Base-by-base conservation (phyloP, 2,113 vertebrate genomes). In the Toxotes jaculatrix region DNA sequence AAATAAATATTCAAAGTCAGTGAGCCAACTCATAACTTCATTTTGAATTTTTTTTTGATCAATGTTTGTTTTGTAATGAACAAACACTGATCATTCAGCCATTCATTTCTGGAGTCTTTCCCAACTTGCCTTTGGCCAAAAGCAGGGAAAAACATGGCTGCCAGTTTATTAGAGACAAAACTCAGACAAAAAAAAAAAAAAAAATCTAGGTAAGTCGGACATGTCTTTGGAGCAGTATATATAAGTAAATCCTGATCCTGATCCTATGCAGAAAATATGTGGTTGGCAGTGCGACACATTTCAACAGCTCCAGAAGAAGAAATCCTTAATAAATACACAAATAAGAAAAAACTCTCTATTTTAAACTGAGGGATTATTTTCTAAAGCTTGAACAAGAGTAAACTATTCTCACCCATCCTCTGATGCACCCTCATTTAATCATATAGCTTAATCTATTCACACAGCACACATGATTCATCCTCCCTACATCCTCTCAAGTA, bases 401-500 rank as follows among this genome's bases (percentile, higher is more conserved):
- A 76, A 45, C 11, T 1, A 13, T 76, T 76, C 60, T 64, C 3
- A 59, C 38, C 53, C 23, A n/a, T 45, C 42, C 5, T 38, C 2
- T 61, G 45, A 72, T 43, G 3, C 0, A 36, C 27, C 34, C 65
- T 57, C 27, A 31, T 79, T 83, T 67, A 82, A 74, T 85, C 75
- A 51, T 2, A 45, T 56, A 36, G 49, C 70, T 11, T 4, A 60
- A 1, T 77, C 34, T 70, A 51, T 79, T 84, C 56, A 36, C 23
- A 11, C 74, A 36, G 0, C 12, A 11, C 53, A 65, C 34, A 21
- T 59, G 47, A 74, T 70, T 42, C 9, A 61, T 43, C 53, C 49
- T 42, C 1, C 47, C 45, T 0, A 27, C 47, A 11, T 71, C 63
- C 45, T 64, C 56, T 74, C 62, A 69, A 77, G 62, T 72, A 77